Conservation (phyloP, 1,140 invertebrate genomes). For the Callitettix versicolor region DNA sequence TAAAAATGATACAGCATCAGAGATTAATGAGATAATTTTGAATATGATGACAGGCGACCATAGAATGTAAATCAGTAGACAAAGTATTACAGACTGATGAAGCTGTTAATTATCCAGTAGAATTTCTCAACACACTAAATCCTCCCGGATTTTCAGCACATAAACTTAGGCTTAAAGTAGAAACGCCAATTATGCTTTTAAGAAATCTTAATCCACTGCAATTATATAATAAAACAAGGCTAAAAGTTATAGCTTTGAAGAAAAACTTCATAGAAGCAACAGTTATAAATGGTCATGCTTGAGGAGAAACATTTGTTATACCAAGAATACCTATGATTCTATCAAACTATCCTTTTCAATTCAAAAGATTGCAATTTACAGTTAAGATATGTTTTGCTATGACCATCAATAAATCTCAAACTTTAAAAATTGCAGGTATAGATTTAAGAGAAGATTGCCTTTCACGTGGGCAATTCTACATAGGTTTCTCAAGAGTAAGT, state of each 20-base stretch:
- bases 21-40: background rate
- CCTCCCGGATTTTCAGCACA: background rate
- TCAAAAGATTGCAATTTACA: slow-evolving; percentile 32
- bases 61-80: background rate
- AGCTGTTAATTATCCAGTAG: too few relatives aligned
- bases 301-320: slow-evolving; percentile 29
- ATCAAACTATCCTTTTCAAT: slow-evolving; percentile 11
- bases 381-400: slow-evolving; percentile 33
- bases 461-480: slow-evolving; percentile 31
- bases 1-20: slow-evolving; percentile 21
- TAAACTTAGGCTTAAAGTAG: slow-evolving; percentile 2
- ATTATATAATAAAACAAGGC: too few relatives aligned
- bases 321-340: slow-evolving; percentile 16
- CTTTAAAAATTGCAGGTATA: slow-evolving; percentile 1
- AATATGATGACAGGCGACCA: background rate
- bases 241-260: too few relatives aligned
- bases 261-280: too few relatives aligned
- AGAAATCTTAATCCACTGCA: too few relatives aligned
- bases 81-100: background rate
- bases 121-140: background rate
- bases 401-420: slow-evolving; percentile 36
- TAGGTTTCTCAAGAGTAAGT: slow-evolving; percentile 25
- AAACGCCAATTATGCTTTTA: too few relatives aligned
- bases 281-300: slow-evolving; percentile 4
- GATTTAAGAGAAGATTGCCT: slow-evolving; percentile 20